Evolutionary conservation across 2,888 invertebrate genomes (phyloP), one percentile per base, ranked within the genome.

Genomic region (Monopis laevigella): DNA sequence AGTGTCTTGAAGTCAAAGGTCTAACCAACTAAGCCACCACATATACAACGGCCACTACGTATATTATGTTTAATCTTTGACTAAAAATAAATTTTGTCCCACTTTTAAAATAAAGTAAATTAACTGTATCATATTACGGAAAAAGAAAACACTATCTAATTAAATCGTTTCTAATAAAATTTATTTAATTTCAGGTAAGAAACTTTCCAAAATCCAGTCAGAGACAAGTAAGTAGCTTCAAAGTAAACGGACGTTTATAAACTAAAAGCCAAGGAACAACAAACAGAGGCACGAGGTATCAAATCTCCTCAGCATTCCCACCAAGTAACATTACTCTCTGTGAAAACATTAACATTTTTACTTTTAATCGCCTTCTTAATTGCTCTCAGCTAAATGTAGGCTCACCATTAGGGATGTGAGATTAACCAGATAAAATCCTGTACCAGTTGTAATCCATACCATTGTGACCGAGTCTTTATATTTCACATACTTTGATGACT

Each of bases 401-500:
- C 7, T 5, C 29, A 11, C 6, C 29, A 29, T 29, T 29, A 29
- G 29, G 7, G 7, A 4, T 7, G 24, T 24, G 24, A 24, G 24
- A 24, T 24, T 10, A 29, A 11, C 7, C n/a, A 29, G 6, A n/a
- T 29, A 29, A 29, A 11, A n/a, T n/a, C 29, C 29, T 29, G 24
- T 24, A n/a, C n/a, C n/a, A n/a, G n/a, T n/a, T 36, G 36, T 36
- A 36, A 36, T 36, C 36, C 21, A 36, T 12, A 36, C 36, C 21
- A 36, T 36, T 36, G 36, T 36, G 21, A 21, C 2, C 36, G 16
- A 12, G 7, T 36, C 36, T 12, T 21, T 12, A 36, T 36, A 21
- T 36, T 21, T 36, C 24, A 36, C 40, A 43, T 40, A 40, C 26
- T 40, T 34, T 40, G 11, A 38, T 40, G 43, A 43, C 35, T 27